These are phyloP conservation scores for Helicoverpa zea DNA, from an alignment of 1,140 invertebrate genomes.

Conservation along the genomic window DNA sequence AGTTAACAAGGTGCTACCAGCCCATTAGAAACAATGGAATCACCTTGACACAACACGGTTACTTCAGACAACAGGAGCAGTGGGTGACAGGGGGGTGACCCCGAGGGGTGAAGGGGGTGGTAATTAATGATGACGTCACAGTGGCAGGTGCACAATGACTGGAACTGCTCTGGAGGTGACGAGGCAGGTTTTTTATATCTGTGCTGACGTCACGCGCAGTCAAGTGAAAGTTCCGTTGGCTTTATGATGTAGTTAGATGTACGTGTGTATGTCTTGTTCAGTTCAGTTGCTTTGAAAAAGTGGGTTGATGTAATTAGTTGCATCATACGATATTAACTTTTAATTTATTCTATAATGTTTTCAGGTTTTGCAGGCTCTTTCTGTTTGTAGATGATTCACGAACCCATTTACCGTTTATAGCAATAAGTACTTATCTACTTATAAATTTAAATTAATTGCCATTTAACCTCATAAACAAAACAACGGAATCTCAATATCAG, in stretches of 20 bases:
- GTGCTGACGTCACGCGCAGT: conserved; percentile 28
- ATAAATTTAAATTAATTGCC: background rate
- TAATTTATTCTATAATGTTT: too few species aligned
- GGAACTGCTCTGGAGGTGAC: conserved; percentile 66
- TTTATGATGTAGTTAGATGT: conserved; percentile 1
- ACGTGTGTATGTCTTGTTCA: background rate
- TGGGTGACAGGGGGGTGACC: conserved; percentile 43
- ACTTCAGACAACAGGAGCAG: conserved; percentile 33
- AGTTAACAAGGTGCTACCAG: conserved; percentile 48
- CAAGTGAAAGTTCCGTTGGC: conserved; percentile 31
- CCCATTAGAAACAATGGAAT: conserved; percentile 76
- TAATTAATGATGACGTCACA: conserved; percentile 83
- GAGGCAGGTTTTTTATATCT: conserved; percentile 68
- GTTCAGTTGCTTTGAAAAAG: background rate
- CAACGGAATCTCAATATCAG: conserved; percentile 37
- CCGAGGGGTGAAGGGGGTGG: conserved; percentile 51
- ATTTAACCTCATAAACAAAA: conserved; percentile 19
- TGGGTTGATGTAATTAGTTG: background rate
- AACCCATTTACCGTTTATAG: too few species aligned
- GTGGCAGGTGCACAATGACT: conserved; percentile 84
- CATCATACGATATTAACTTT: too few species aligned
- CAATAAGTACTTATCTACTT: too few species aligned
- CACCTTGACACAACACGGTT: conserved; percentile 79
- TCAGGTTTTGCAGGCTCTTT: too few species aligned
- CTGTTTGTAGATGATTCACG: too few species aligned